phyloP scores from a whole-genome alignment of 2,888 invertebrate genomes.

The Agrochola lota region DNA sequence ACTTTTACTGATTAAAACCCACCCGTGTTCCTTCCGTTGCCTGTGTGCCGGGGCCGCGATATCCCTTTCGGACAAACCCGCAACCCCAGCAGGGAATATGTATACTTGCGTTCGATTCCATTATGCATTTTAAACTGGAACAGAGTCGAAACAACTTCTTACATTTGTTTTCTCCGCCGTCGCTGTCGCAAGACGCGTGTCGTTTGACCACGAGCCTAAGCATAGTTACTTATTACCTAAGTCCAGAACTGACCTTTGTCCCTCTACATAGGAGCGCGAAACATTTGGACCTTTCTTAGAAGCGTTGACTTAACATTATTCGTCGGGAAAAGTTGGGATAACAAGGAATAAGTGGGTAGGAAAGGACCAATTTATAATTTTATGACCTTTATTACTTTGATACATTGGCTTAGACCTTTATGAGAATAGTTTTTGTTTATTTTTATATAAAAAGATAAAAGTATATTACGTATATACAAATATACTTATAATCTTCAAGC shows the following conservation, averaged over 20 bases:
- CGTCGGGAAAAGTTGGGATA: neutral
- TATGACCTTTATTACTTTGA: neutral
- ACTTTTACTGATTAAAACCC: too few species aligned
- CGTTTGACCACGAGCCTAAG: neutral
- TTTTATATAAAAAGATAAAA: neutral
- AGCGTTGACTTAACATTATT: neutral
- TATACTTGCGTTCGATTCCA: too few species aligned
- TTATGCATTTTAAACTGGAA: too few species aligned
- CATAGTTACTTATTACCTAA: neutral
- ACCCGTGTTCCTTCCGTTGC: too few species aligned
- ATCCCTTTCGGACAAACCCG: too few species aligned
- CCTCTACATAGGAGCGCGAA: constrained; percentile 14
- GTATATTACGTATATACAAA: neutral
- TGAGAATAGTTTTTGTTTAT: neutral
- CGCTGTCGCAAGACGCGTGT: neutral
- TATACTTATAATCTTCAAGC: neutral
- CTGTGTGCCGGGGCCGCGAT: too few species aligned
- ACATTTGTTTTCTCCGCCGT: neutral
- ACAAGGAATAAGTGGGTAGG: neutral
- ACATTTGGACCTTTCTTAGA: constrained; percentile 20
- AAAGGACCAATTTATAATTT: neutral
- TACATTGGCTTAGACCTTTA: neutral
- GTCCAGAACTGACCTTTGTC: constrained; percentile 4
- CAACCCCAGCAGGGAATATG: too few species aligned
- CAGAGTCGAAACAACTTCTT: too few species aligned